Evolutionary conservation across 2,113 vertebrate species (phyloP), one percentile per base, ranked within the genome.

Genomic region (Rhadina sibilatrix): DNA sequence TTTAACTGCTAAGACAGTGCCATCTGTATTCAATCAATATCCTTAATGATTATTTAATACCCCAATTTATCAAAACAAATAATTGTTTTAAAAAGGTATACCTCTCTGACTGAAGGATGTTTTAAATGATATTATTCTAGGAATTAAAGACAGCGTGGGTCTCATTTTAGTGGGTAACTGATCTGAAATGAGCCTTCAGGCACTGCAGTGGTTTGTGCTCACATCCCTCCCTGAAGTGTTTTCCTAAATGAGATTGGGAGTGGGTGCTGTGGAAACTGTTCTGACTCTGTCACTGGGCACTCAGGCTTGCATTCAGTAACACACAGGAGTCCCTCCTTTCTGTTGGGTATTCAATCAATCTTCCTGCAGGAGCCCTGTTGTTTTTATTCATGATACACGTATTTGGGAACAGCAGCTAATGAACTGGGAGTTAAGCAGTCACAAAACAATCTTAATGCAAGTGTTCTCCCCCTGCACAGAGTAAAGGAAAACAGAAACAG

Each of bases 401-500:
- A 87, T 81, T 76, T 82, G 38, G 57, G 54, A 93, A 83, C 16
- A 87, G 52, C 64, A 93, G 59, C 38, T 93, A 94, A 95, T 93
- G 95, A 91, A 93, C 31, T 92, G 46, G 16, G 56, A 95, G 86
- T 71, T 75, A 87, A 37, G 54, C 42, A 72, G 30, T 90, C 91
- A 72, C 74, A 94, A 66, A 93, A 46, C 44, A 94, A 94, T 63
- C 66, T 94, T 95, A 91, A 80, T 6, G 0, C n/a, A 71, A 89
- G 24, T 56, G 83, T 44, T 80, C 92, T 72, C 90, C 93, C 35
- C 65, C 83, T 78, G 53, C 30, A 44, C 30, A 89, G 64, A 94
- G 95, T 88, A 96, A 97, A 96, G 65, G 40, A 89, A 95, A 97
- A 85, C 28, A 87, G 8, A 24, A 64, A 74, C 30, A 89, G 28